Conservation (phyloP, 2,888 invertebrate species). For the Cerastis rubricosa region DNA sequence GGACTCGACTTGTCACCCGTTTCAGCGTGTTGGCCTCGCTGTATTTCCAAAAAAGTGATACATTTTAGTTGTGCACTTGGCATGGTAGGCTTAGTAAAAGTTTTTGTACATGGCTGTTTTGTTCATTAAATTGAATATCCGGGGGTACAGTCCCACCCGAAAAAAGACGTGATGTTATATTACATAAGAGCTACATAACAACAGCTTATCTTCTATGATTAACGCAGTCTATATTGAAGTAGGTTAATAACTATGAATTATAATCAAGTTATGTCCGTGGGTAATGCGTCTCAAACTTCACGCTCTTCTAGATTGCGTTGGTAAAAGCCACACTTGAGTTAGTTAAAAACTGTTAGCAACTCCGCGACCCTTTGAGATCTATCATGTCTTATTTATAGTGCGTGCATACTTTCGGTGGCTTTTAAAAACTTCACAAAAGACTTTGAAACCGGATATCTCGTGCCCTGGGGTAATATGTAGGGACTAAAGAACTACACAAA, state of each 20-base stretch:
- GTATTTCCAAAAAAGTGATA: constrained; percentile 1
- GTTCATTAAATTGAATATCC: too few relatives aligned
- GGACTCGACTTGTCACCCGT: constrained; percentile 31
- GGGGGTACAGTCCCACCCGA: too few relatives aligned
- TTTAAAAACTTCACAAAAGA: constrained; percentile 11
- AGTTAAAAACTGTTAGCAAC: neutral
- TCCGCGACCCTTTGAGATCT: constrained; percentile 22
- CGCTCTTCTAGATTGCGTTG: neutral
- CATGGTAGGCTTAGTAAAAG: neutral
- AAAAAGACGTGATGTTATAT: too few relatives aligned
- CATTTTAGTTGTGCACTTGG: neutral
- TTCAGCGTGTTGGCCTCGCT: constrained; percentile 9
- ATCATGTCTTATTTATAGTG: neutral
- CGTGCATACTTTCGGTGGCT: constrained; percentile 2
- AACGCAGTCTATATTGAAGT: too few relatives aligned
- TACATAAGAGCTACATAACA: too few relatives aligned
- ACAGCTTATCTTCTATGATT: too few relatives aligned
- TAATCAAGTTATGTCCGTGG: too few relatives aligned
- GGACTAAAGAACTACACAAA: constrained; percentile 28
- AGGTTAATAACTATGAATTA: too few relatives aligned
- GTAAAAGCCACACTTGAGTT: neutral
- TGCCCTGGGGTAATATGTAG: neutral
- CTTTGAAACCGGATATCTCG: constrained; percentile 21
- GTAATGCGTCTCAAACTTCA: neutral
- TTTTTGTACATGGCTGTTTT: neutral